Evolutionary conservation across 2,797 vertebrate genomes (phyloP).

Genomic region (Lagodon rhomboides): DNA sequence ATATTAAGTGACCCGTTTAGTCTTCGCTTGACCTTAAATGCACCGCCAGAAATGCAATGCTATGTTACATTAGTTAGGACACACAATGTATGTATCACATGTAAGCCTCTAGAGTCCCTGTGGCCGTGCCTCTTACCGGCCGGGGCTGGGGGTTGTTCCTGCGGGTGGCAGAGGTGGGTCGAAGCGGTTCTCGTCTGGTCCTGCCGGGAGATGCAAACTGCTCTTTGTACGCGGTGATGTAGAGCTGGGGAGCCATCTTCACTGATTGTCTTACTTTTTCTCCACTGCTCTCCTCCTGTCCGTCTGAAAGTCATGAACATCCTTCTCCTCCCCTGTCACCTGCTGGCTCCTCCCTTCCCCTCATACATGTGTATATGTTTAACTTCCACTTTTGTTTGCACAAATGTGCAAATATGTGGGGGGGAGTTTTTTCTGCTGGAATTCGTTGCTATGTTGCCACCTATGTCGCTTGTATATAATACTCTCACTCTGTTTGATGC

Average conservation of each 20-base stretch:
- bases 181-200: conserved; percentile 59
- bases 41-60: neutral
- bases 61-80: neutral
- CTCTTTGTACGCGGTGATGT: conserved; percentile 82
- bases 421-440: neutral
- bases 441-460: neutral
- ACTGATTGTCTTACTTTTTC: conserved; percentile 15
- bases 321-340: conserved; percentile 56
- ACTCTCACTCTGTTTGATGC: neutral
- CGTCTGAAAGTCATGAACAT: conserved; percentile 39
- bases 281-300: conserved; percentile 37
- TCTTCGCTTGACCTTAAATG: conserved; percentile 29
- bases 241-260: conserved; percentile 80
- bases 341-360: conserved; percentile 69
- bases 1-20: conserved; percentile 24
- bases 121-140: conserved; percentile 83
- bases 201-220: conserved; percentile 77
- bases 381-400: too few species aligned
- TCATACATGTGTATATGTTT: neutral
- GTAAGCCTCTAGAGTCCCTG: too few species aligned
- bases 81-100: too few species aligned
- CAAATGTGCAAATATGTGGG: too few species aligned
- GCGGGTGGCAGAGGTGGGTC: conserved; percentile 84
- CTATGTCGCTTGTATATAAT: neutral
- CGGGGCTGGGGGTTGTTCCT: conserved; percentile 87